Conservation (phyloP, 2,888 invertebrate genomes). For the Diadromus collaris region DNA sequence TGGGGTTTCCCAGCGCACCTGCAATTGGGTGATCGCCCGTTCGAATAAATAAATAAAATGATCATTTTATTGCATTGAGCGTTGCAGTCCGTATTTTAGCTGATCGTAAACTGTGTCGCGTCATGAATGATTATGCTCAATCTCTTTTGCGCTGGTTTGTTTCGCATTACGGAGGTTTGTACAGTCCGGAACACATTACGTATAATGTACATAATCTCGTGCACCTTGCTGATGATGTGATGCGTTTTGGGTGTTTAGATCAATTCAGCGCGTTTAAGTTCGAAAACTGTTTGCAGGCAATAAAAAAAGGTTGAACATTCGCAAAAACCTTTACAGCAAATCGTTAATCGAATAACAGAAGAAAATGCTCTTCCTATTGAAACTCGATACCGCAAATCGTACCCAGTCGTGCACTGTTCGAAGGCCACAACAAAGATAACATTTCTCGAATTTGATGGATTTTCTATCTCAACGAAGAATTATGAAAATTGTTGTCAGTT, state of each 20-base stretch:
- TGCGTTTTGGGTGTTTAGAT: conserved; percentile 62
- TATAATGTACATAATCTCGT: conserved; percentile 66
- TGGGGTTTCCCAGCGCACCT: no score
- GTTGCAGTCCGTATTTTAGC: conserved; percentile 62
- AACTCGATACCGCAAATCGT: conserved; percentile 28
- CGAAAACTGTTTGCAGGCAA: conserved; percentile 60
- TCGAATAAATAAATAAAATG: conserved; percentile 50
- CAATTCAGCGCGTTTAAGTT: conserved; percentile 62
- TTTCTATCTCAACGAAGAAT: conserved; percentile 43
- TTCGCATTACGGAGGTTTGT: conserved; percentile 54
- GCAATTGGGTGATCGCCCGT: conserved; percentile 58
- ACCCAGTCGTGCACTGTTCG: conserved; percentile 34
- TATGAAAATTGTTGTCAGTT: conserved; percentile 52
- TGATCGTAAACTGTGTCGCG: conserved; percentile 40
- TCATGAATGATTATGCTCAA: conserved; percentile 58
- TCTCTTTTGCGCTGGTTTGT: conserved; percentile 63
- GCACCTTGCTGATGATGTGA: conserved; percentile 62
- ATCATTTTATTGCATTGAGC: conserved; percentile 65
- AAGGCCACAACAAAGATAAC: conserved; percentile 32
- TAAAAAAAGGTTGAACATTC: conserved; percentile 59
- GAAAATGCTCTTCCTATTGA: conserved; percentile 19
- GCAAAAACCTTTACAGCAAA: conserved; percentile 61
- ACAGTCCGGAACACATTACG: conserved; percentile 56
- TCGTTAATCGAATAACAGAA: conserved; percentile 56
- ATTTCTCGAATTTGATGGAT: conserved; percentile 41